These are phyloP conservation scores for Tricholauxania praeusta DNA, from an alignment of 2,888 invertebrate species.

Conservation along the genomic window DNA sequence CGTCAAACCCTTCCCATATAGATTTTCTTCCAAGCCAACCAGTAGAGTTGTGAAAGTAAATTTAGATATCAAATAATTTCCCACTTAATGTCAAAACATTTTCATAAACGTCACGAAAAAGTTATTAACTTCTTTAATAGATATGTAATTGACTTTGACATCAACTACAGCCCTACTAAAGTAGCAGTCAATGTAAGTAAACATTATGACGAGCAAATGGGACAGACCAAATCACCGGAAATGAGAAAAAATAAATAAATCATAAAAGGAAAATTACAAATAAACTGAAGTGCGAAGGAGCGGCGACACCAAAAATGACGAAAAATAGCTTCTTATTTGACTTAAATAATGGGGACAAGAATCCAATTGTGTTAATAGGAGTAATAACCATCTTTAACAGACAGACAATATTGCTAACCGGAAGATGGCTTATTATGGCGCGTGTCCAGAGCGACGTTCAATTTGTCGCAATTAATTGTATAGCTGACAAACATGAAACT, in stretches of 20 bases:
- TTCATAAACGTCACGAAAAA: background rate
- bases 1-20: too few species aligned
- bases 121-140: constrained; percentile 9
- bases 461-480: constrained; percentile 68
- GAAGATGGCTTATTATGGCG: constrained; percentile 64
- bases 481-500: constrained; percentile 51
- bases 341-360: background rate
- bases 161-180: constrained; percentile 1
- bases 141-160: constrained; percentile 19
- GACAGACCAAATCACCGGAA: constrained; percentile 53
- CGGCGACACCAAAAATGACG: constrained; percentile 6
- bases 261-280: constrained; percentile 52
- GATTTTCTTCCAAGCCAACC: too few species aligned
- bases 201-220: background rate
- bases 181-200: background rate
- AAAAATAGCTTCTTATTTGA: constrained; percentile 9
- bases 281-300: constrained; percentile 27
- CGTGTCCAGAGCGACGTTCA: constrained; percentile 67
- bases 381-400: constrained; percentile 15
- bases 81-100: too few species aligned
- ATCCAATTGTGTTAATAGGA: background rate
- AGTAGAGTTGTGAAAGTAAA: background rate
- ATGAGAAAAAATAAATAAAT: constrained; percentile 63
- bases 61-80: too few species aligned
- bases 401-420: constrained; percentile 47